Conservation (phyloP, 2,888 invertebrate species). For the Acronicta psi region DNA sequence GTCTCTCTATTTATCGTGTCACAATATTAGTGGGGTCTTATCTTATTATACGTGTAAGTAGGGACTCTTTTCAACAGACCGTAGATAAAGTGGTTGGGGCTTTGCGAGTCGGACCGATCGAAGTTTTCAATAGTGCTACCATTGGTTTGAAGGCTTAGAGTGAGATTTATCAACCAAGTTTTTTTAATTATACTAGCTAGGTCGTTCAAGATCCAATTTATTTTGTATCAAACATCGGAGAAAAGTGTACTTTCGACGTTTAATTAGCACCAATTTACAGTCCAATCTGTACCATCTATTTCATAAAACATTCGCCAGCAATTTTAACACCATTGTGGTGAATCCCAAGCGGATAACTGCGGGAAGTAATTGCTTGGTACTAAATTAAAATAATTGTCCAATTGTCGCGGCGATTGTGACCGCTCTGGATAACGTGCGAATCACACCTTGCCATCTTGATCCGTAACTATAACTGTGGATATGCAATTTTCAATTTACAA, state of each 20-base stretch:
- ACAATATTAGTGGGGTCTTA: conserved; percentile 30
- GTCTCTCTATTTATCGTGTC: conserved; percentile 67
- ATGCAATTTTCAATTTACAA: conserved; percentile 45
- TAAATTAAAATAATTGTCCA: conserved; percentile 76
- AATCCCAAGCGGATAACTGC: conserved; percentile 58
- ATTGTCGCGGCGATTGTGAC: conserved; percentile 65
- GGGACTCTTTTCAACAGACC: conserved; percentile 4
- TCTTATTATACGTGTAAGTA: conserved; percentile 26
- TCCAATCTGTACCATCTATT: conserved; percentile 48
- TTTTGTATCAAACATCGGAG: background rate
- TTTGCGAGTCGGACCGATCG: background rate
- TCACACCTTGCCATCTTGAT: conserved; percentile 66
- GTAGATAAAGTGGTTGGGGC: conserved; percentile 5
- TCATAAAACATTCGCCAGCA: conserved; percentile 51
- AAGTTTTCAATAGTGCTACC: background rate
- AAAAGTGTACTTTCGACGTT: background rate
- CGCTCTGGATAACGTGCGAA: conserved; percentile 63
- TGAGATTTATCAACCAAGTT: background rate
- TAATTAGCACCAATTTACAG: conserved; percentile 12
- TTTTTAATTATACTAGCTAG: background rate
- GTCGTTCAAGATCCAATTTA: background rate
- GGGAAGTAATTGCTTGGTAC: conserved; percentile 64
- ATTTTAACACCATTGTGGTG: conserved; percentile 55
- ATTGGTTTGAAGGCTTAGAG: background rate
- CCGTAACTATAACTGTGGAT: conserved; percentile 54